A percentile compares a stretch with the other conserved stretches of the same genome.
Conservation (phyloP, 2,113 vertebrate genomes). For the Abramis brama region DNA sequence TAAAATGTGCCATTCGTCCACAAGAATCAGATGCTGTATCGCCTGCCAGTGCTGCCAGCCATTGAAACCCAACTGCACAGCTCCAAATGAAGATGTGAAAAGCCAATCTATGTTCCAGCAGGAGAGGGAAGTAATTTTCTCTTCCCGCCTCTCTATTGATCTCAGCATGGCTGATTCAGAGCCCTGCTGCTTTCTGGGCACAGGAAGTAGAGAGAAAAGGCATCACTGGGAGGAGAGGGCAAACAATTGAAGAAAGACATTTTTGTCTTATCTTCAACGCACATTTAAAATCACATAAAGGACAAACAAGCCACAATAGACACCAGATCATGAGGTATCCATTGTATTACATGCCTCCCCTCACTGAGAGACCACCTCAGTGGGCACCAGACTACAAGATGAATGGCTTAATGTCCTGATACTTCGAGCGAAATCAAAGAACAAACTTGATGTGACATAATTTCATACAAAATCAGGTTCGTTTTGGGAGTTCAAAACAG, state of each 20-base stretch:
- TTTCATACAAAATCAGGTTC: no score
- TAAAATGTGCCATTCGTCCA: slow-evolving; percentile 31
- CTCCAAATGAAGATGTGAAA: slow-evolving; percentile 64
- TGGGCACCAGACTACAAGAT: not conserved
- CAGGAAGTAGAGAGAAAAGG: slow-evolving; percentile 38
- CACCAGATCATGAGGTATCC: not conserved
- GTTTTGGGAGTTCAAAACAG: no score
- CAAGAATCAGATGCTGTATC: slow-evolving; percentile 25
- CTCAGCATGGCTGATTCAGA: slow-evolving; percentile 54
- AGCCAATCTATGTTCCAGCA: slow-evolving; percentile 54
- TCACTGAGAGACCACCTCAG: not conserved
- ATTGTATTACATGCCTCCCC: not conserved
- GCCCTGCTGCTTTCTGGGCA: slow-evolving; percentile 27
- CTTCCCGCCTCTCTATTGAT: slow-evolving; percentile 51
- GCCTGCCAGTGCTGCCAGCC: slow-evolving; percentile 26
- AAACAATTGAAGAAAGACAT: slow-evolving; percentile 19
- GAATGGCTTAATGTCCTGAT: not conserved
- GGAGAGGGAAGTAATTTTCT: slow-evolving; percentile 48
- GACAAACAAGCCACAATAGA: slow-evolving; percentile 4
- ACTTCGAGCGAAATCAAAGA: no score
- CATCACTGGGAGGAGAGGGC: slow-evolving; percentile 40
- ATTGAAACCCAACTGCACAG: slow-evolving; percentile 46
- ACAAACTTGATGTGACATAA: no score
- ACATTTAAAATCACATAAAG: slow-evolving; percentile 4
- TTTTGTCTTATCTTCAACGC: slow-evolving; percentile 17